phyloP scores from a whole-genome alignment of 2,888 invertebrate genomes.

The Dryocosmus kuriphilus region DNA sequence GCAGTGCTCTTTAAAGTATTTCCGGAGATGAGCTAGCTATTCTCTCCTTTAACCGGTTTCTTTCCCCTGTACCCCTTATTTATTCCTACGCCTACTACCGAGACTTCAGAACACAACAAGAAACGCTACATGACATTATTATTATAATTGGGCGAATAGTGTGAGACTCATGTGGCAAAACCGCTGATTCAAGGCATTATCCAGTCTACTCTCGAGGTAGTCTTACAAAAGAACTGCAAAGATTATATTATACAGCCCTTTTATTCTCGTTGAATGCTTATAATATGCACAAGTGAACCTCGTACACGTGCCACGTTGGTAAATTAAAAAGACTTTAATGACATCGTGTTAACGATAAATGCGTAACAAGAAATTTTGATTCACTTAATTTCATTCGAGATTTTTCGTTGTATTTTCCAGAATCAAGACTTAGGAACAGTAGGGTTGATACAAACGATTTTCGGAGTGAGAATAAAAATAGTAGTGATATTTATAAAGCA shows the following conservation, averaged over 20 bases:
- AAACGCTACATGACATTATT: conserved; percentile 1
- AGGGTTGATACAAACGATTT: background rate
- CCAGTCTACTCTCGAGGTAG: background rate
- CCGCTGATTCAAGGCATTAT: conserved; percentile 4
- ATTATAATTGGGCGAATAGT: conserved; percentile 1
- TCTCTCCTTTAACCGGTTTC: conserved; percentile 16
- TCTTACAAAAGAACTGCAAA: conserved; percentile 29
- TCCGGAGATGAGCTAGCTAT: conserved; percentile 28
- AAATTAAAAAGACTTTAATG: conserved; percentile 22
- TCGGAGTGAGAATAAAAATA: background rate
- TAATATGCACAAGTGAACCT: conserved; percentile 36
- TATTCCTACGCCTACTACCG: conserved; percentile 20
- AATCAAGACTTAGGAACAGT: background rate
- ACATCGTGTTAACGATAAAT: conserved; percentile 28
- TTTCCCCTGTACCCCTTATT: background rate
- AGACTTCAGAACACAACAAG: conserved; percentile 2
- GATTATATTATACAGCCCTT: conserved; percentile 34
- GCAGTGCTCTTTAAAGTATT: conserved; percentile 30
- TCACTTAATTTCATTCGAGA: background rate
- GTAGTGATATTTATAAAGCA: background rate
- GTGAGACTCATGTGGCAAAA: conserved; percentile 27
- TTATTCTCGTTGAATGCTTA: conserved; percentile 36
- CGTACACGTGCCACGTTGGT: conserved; percentile 32
- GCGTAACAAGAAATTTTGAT: background rate
- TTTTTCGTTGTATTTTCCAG: background rate